These are phyloP conservation scores for Leptocoma aspasia DNA, from an alignment of 2,113 vertebrate genomes.

Conservation along the genomic window DNA sequence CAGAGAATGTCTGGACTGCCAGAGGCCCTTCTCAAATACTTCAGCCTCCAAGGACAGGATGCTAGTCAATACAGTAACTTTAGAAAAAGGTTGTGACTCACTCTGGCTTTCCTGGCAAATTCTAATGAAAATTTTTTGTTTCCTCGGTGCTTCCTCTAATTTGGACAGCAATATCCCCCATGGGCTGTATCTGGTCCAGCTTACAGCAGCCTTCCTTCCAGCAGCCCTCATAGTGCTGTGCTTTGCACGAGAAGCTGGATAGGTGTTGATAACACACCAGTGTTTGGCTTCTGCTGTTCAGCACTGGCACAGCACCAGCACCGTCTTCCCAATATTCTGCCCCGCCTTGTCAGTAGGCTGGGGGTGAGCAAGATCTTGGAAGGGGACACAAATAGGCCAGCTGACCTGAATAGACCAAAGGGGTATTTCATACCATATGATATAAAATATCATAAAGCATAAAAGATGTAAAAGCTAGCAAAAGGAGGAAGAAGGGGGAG, in stretches of 20 bases:
- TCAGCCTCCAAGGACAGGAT: background rate
- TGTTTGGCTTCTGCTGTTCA: background rate
- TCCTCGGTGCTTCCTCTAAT: background rate
- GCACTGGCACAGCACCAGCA: background rate
- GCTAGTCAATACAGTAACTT: background rate
- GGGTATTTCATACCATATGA: background rate
- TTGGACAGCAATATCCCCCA: background rate
- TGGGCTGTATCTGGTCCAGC: background rate
- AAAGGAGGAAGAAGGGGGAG: background rate
- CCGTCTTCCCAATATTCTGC: accelerated
- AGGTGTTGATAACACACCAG: background rate
- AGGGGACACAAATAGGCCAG: background rate
- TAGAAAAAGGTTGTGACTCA: background rate
- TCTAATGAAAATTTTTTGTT: background rate
- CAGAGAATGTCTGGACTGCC: background rate
- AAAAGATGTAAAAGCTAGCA: background rate
- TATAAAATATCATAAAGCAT: background rate
- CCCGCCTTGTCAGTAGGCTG: background rate
- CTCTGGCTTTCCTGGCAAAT: background rate
- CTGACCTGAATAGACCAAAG: background rate
- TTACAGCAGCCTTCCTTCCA: background rate
- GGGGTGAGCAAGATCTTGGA: background rate
- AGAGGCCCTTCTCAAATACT: background rate
- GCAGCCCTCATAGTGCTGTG: background rate
- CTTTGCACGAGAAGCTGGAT: background rate